Evolutionary conservation across 2,797 vertebrate species (phyloP).

Genomic region (Selene dorsalis): DNA sequence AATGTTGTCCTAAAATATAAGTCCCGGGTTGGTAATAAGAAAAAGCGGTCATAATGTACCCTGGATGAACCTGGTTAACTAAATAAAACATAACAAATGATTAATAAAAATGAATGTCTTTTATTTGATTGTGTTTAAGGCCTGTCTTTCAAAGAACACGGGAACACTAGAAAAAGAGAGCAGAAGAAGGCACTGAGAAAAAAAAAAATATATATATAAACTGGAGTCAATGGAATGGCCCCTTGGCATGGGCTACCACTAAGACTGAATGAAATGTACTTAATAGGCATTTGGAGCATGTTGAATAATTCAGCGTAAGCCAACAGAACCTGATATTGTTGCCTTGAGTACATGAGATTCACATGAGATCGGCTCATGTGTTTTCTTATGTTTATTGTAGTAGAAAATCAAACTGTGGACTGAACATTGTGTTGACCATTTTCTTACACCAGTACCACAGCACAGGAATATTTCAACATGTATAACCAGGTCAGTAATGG

Average conservation of each 20-base stretch:
- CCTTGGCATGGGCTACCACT: slow-evolving; percentile 25
- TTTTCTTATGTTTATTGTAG: too few relatives aligned
- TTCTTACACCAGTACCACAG: background rate
- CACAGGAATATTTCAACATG: background rate
- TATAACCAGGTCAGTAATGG: background rate
- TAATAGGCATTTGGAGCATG: slow-evolving; percentile 57
- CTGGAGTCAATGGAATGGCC: slow-evolving; percentile 44
- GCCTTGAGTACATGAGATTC: background rate
- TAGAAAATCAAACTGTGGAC: background rate
- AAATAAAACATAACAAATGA: slow-evolving; percentile 7
- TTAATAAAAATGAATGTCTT: background rate
- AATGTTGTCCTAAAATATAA: slow-evolving; percentile 47
- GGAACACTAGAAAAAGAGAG: background rate
- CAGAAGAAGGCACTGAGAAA: slow-evolving; percentile 1
- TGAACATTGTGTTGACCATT: background rate
- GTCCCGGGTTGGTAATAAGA: slow-evolving; percentile 40
- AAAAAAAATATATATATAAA: background rate
- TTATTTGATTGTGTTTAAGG: slow-evolving; percentile 34
- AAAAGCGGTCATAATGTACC: slow-evolving; percentile 52
- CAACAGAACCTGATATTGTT: slow-evolving; percentile 40
- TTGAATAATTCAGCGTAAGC: slow-evolving; percentile 69
- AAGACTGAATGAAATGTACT: slow-evolving; percentile 55
- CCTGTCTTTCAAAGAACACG: background rate
- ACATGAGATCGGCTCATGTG: background rate
- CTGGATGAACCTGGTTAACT: slow-evolving; percentile 26